A percentile compares a stretch with the other conserved stretches of the same genome.
Conservation (phyloP, 1,140 invertebrate species). For the Bombyx mandarina region DNA sequence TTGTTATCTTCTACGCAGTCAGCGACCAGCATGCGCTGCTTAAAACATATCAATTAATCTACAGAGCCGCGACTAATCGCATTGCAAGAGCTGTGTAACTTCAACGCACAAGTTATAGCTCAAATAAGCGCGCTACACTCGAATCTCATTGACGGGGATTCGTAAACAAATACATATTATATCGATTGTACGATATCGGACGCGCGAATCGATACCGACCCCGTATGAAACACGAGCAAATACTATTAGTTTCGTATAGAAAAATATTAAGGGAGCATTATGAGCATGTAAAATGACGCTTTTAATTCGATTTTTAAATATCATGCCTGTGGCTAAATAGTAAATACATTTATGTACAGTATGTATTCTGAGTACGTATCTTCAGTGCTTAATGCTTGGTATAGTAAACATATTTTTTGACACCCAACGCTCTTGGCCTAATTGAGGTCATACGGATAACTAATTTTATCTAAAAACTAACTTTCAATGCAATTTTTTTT, state of each 20-base stretch:
- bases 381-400: too few relatives aligned
- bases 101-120: constrained; percentile 64
- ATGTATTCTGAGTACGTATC: too few relatives aligned
- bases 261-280: constrained; percentile 8
- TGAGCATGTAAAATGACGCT: constrained; percentile 50
- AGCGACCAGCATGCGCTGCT: too few relatives aligned
- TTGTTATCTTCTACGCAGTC: too few relatives aligned
- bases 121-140: constrained; percentile 62
- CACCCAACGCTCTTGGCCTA: too few relatives aligned
- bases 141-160: constrained; percentile 56
- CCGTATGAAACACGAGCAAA: constrained; percentile 46
- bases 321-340: neutral
- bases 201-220: constrained; percentile 56
- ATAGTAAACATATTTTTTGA: too few relatives aligned
- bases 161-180: constrained; percentile 48
- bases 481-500: too few relatives aligned
- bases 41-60: constrained; percentile 41
- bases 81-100: constrained; percentile 49
- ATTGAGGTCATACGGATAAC: too few relatives aligned
- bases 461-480: too few relatives aligned
- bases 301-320: constrained; percentile 12
- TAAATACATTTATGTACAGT: too few relatives aligned
- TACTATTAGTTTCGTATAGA: constrained; percentile 14
- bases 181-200: constrained; percentile 62
- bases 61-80: constrained; percentile 45